Conservation (phyloP, 2,113 vertebrate species). For the Pseudolaguvia tuberculata region DNA sequence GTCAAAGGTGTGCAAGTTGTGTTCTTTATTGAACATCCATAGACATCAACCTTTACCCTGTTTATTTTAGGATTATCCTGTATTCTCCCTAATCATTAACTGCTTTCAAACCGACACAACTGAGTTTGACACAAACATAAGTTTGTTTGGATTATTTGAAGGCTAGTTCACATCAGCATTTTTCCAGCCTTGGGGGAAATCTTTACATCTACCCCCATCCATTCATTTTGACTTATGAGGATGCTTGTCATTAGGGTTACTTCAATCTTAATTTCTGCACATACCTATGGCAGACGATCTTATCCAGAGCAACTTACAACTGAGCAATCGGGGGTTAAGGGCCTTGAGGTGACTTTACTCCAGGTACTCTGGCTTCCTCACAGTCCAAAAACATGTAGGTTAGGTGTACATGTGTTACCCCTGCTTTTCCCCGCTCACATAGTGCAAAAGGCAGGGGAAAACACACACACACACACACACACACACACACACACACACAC, state of each 20-base stretch:
- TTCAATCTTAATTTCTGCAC: neutral
- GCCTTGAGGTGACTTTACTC: too few relatives aligned
- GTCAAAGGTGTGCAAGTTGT: neutral
- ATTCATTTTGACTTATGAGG: neutral
- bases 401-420: too few relatives aligned
- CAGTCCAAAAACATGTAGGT: too few relatives aligned
- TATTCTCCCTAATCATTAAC: neutral
- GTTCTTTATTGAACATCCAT: neutral
- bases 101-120: neutral
- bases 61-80: constrained; percentile 4
- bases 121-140: neutral
- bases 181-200: neutral
- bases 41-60: constrained; percentile 21
- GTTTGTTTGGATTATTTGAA: neutral
- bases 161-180: neutral
- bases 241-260: neutral
- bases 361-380: too few relatives aligned
- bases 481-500: too few relatives aligned
- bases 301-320: too few relatives aligned
- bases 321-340: too few relatives aligned
- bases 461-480: too few relatives aligned
- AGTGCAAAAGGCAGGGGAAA: too few relatives aligned
- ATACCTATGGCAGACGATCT: too few relatives aligned
- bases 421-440: too few relatives aligned
- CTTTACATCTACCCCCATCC: neutral